Conservation (phyloP, 2,797 vertebrate genomes). For the Falco columbarius region DNA sequence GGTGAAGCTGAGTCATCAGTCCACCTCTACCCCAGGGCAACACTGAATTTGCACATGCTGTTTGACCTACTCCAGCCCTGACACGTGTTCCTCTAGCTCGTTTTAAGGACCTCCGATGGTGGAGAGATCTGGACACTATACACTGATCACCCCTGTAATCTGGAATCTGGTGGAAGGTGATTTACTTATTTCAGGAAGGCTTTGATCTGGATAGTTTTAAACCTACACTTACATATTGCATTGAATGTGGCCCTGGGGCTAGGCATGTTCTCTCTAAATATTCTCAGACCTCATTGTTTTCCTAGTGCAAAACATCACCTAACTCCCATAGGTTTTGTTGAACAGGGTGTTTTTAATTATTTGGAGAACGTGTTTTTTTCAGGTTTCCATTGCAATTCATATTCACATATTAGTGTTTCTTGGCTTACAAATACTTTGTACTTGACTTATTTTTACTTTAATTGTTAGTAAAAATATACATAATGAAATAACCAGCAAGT, state of each 20-base stretch:
- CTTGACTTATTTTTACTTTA: neutral
- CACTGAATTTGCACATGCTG: neutral
- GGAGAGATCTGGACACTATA: neutral
- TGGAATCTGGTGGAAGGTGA: neutral
- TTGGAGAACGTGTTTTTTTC: neutral
- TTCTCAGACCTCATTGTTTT: neutral
- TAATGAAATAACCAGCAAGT: neutral
- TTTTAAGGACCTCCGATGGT: neutral
- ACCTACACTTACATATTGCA: neutral
- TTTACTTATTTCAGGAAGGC: neutral
- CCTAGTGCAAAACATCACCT: neutral
- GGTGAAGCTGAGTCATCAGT: neutral
- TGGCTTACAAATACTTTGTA: neutral
- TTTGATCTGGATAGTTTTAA: neutral
- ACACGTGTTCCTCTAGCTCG: neutral
- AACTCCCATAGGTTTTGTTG: neutral
- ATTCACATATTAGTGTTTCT: neutral
- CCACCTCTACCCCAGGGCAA: neutral
- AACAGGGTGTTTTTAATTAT: neutral
- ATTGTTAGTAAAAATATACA: neutral
- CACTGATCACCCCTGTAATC: neutral
- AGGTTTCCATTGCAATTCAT: neutral
- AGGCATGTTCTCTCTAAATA: neutral
- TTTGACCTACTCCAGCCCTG: neutral
- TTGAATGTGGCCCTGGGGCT: neutral